Base-by-base conservation (phyloP, 2,888 invertebrate genomes). In the Pimpla rufipes region DNA sequence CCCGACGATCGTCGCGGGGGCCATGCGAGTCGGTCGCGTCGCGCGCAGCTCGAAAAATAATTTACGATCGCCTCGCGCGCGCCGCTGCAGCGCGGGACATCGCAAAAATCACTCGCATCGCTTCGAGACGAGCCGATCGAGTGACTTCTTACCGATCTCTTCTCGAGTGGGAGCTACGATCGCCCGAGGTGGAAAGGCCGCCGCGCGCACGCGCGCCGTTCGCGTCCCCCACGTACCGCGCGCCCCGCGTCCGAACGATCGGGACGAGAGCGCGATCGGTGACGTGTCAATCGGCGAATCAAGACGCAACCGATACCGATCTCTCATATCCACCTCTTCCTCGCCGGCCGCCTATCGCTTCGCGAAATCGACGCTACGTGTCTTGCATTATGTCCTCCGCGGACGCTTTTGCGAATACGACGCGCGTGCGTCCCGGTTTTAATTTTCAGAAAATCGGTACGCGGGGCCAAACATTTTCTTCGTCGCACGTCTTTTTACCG, bases 1-100 rank as follows among this genome's bases (percentile, higher is more conserved):
- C 5, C 29, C n/a, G n/a, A n/a, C n/a, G n/a, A n/a, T n/a, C n/a
- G n/a, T 3, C 29, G 29, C 29, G 29, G 29, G 52, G 21, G 70
- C 40, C 55, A 23, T 21, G 16, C 55, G 55, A 11, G 11, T 23
- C 16, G 50, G 47, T 11, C 84, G 83, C 80, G 10, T 57, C 59
- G 37, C 84, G 84, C n/a, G 59, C 79, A 64, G 70, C 23, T 35
- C 40, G 81, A 85, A 86, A 88, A 88, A 88, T 85, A 79, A 67
- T 85, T 88, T 87, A 87, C 85, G 81, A 85, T 70, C 70, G 37
- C n/a, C n/a, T n/a, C n/a, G n/a, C n/a, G 40, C 7, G 21, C 18
- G 66, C 23, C n/a, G n/a, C n/a, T n/a, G 29, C n/a, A 47, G 45
- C 47, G 45, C 62, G 62, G 62, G 62, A 35, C 74, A 64, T 62